Evolutionary conservation across 2,113 vertebrate species (phyloP).

Genomic region (Parotia lawesii): DNA sequence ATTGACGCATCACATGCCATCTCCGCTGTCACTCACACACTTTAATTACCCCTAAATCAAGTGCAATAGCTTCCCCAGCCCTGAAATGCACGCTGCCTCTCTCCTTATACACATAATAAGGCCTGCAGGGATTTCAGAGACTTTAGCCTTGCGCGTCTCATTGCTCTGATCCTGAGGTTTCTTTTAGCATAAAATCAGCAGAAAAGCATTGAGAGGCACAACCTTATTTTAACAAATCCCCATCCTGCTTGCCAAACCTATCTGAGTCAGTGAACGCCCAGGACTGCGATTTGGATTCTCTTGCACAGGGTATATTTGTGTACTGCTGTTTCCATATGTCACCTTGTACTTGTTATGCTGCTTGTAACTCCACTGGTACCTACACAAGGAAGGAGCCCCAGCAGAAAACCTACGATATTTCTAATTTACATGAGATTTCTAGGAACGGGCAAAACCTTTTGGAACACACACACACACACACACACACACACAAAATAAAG

Average conservation of each 20-base stretch:
- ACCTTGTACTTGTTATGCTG: neutral
- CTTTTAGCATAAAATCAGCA: constrained; percentile 43
- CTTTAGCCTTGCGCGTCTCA: constrained; percentile 2
- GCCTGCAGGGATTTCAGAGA: constrained; percentile 51
- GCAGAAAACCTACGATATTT: neutral
- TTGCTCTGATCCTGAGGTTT: constrained; percentile 39
- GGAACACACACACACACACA: neutral
- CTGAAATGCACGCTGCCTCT: constrained; percentile 13
- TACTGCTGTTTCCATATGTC: neutral
- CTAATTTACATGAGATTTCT: neutral
- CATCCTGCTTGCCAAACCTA: neutral
- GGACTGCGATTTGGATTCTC: constrained; percentile 22
- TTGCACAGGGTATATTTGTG: neutral
- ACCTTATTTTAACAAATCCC: constrained; percentile 31
- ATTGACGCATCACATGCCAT: neutral
- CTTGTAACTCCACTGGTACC: neutral
- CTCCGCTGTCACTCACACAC: constrained; percentile 9
- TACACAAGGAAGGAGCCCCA: neutral
- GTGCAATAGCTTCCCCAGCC: constrained; percentile 38
- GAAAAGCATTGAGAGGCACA: neutral
- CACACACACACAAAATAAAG: neutral
- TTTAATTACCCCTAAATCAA: constrained; percentile 65
- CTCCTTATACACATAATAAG: constrained; percentile 27
- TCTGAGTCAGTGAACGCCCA: neutral
- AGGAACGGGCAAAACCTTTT: neutral